Percentiles rank a stretch among this genome's conserved stretches.
Evolutionary conservation across 2,797 vertebrate genomes (phyloP).

Genomic region (Platyrinchus mystaceus): DNA sequence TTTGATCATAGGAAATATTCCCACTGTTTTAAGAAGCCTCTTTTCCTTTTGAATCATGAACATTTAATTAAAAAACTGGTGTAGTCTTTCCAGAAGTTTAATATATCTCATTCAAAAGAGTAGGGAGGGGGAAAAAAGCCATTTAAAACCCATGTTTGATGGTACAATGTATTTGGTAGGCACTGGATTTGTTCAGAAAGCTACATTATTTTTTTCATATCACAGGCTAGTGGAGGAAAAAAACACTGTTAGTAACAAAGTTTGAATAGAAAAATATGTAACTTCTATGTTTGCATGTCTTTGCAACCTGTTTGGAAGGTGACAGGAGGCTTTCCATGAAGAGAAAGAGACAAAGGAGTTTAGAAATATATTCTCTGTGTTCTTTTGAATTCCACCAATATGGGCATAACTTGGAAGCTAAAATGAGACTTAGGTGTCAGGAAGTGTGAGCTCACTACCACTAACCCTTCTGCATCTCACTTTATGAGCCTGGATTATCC

Average conservation of each 20-base stretch:
- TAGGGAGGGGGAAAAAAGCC: no score
- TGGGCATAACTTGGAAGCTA: not conserved
- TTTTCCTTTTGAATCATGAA: constrained; percentile 34
- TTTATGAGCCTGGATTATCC: not conserved
- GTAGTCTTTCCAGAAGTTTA: constrained; percentile 9
- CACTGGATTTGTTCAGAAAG: not conserved
- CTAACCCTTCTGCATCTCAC: not conserved
- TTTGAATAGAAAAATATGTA: not conserved
- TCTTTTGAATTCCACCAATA: not conserved
- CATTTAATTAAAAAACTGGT: constrained; percentile 32
- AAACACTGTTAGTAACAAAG: not conserved
- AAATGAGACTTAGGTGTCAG: not conserved
- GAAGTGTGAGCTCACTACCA: not conserved
- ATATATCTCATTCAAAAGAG: not conserved
- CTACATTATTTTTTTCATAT: not conserved
- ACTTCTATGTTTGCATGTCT: not conserved
- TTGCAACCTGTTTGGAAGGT: not conserved
- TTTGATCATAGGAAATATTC: constrained; percentile 42
- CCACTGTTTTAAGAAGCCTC: constrained; percentile 17
- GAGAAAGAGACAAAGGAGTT: not conserved
- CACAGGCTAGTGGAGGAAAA: not conserved
- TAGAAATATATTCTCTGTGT: not conserved
- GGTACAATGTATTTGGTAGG: not conserved
- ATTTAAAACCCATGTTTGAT: not conserved
- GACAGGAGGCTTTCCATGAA: not conserved